Evolutionary conservation across 2,888 invertebrate genomes (phyloP), one percentile per base, ranked within the genome.

Genomic region (Polyommatus iphigenia): DNA sequence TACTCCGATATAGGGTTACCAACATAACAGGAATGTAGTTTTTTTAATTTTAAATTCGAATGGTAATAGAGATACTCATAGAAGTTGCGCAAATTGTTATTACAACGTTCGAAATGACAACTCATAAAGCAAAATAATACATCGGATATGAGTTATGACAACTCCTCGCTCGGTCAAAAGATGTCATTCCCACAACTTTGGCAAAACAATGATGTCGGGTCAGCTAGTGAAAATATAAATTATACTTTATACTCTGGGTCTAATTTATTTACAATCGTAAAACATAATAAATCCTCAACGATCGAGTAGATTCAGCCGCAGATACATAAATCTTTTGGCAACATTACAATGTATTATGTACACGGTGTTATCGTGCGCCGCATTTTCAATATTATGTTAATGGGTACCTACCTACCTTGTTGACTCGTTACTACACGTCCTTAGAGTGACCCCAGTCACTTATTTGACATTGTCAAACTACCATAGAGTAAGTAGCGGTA

Each of bases 391-490:
- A 80, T 78, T 80, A 81, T 80, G 83, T 84, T 84, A 83, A 83
- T 82, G 82, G 79, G 79, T 81, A 81, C 81, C 80, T 81, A 81
- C 24, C 24, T 24, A 24, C 81, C 80, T 73, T 81, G 82, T 84
- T 84, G 78, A 79, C 81, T 80, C 80, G 77, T 83, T 82, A 83
- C 82, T 80, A 82, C 83, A 82, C 85, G 85, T 83, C 89, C 89
- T 90, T 84, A 85, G 84, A 83, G 82, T 83, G 90, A 87, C 90
- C 90, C 82, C 82, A 83, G 82, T 88, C 85, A 88, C 88, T 87
- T 86, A 84, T 88, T 87, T 91, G 90, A 91, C 89, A 90, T 92
- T 91, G 88, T 81, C 82, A 78, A 80, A 81, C 78, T 77, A 71
- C 77, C 78, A 81, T 78, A 80, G 79, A 77, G 78, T 67, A 67